phyloP scores from a whole-genome alignment of 1,140 invertebrate genomes.

The Euwallacea fornicatus region DNA sequence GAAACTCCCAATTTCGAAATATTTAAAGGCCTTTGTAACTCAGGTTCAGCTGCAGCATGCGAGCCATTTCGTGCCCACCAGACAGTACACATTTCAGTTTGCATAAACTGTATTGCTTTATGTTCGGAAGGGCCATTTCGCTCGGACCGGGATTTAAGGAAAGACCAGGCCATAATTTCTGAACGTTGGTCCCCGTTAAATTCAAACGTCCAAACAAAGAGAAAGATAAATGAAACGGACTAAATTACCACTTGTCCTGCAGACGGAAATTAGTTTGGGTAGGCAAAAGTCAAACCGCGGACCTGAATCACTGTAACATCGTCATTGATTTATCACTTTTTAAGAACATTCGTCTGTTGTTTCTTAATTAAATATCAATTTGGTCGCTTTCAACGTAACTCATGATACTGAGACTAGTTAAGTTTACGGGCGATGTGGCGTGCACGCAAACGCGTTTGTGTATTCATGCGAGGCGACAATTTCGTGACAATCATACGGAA shows the following conservation, averaged over 20 bases:
- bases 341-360: background rate
- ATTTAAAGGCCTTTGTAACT: too few species aligned
- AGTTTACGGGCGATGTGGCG: background rate
- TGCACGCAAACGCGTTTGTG: constrained; percentile 9
- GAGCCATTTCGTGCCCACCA: constrained; percentile 1
- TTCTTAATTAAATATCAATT: background rate
- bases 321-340: background rate
- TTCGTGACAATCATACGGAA: constrained; percentile 15
- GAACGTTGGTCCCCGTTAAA: constrained; percentile 36
- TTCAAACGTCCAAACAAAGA: constrained; percentile 42
- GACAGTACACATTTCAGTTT: constrained; percentile 18
- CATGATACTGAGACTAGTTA: background rate
- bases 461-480: constrained; percentile 18
- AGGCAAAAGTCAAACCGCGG: constrained; percentile 46
- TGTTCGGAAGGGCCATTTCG: constrained; percentile 21
- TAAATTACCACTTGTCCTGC: constrained; percentile 47
- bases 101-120: constrained; percentile 33
- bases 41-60: background rate
- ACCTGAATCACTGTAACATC: background rate
- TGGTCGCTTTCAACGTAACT: background rate
- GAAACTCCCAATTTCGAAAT: too few species aligned
- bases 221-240: constrained; percentile 48
- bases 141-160: constrained; percentile 30
- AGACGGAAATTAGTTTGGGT: constrained; percentile 47
- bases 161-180: constrained; percentile 32